Evolutionary conservation across 2,888 invertebrate species (phyloP).

Genomic region (Leucania comma): DNA sequence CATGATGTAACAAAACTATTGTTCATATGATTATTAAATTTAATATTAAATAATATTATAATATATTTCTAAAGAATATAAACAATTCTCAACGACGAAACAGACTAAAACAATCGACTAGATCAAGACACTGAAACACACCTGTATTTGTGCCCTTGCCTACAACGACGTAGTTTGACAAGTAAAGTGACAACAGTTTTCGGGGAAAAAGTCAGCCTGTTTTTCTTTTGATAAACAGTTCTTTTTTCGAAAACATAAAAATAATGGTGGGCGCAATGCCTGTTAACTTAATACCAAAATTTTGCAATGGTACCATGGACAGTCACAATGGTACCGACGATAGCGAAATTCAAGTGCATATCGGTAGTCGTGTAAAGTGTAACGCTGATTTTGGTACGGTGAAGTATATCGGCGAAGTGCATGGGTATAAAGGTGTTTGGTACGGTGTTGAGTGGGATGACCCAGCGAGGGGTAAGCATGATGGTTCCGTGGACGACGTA

Average conservation of each 20-base stretch:
- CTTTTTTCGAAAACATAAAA: slow-evolving; percentile 86
- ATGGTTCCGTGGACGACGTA: slow-evolving; percentile 95
- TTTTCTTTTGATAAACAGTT: slow-evolving; percentile 86
- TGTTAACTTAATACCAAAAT: slow-evolving; percentile 90
- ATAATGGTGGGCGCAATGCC: slow-evolving; percentile 91
- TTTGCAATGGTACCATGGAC: slow-evolving; percentile 88
- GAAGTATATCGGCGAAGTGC: slow-evolving; percentile 94
- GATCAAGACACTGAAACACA: neutral
- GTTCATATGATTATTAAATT: too few relatives aligned
- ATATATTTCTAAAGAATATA: neutral
- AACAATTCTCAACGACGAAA: neutral
- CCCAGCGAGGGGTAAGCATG: slow-evolving; percentile 96
- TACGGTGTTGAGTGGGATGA: slow-evolving; percentile 99
- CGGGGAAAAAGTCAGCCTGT: slow-evolving; percentile 81
- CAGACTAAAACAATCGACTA: slow-evolving; percentile 8
- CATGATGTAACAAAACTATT: too few relatives aligned
- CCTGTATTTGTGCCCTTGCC: neutral
- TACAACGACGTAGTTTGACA: slow-evolving; percentile 58
- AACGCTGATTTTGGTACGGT: slow-evolving; percentile 90
- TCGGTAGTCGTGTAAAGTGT: slow-evolving; percentile 85
- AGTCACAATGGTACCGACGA: slow-evolving; percentile 88
- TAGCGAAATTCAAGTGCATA: slow-evolving; percentile 85
- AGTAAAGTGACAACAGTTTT: slow-evolving; percentile 68
- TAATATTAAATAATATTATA: too few relatives aligned
- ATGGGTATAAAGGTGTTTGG: slow-evolving; percentile 94